Evolutionary conservation across 1,140 invertebrate species (phyloP).

Genomic region (Plutomurus gul): DNA sequence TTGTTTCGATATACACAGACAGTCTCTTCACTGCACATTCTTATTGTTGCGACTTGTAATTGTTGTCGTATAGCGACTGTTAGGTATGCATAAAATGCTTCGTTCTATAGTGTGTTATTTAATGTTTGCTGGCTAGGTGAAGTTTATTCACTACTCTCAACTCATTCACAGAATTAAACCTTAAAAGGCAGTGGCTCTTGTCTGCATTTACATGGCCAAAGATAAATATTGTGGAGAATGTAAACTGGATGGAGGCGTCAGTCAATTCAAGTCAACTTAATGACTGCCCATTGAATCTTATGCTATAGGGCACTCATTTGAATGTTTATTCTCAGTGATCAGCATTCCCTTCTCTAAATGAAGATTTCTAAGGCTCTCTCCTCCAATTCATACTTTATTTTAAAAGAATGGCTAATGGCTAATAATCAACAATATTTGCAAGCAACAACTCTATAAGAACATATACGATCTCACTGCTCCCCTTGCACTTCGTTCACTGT

Average conservation of each 20-base stretch:
- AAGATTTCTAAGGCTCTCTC: neutral
- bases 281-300: neutral
- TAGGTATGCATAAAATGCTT: no score
- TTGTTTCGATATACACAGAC: neutral
- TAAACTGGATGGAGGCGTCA: slow-evolving; percentile 8
- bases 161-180: no score
- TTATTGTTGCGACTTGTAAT: neutral
- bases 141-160: no score
- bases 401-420: neutral
- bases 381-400: neutral
- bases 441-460: no score
- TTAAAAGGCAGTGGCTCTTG: no score
- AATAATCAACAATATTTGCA: neutral
- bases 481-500: no score
- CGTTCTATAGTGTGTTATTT: no score
- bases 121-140: no score
- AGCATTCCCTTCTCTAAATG: neutral
- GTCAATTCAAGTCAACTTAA: neutral
- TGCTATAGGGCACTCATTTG: neutral
- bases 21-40: neutral
- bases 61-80: no score
- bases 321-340: neutral
- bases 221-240: slow-evolving; percentile 19
- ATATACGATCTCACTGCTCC: no score
- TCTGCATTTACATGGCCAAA: slow-evolving; percentile 13